Evolutionary conservation across 2,888 invertebrate species (phyloP).

Genomic region (Gymnosoma rotundatum): DNA sequence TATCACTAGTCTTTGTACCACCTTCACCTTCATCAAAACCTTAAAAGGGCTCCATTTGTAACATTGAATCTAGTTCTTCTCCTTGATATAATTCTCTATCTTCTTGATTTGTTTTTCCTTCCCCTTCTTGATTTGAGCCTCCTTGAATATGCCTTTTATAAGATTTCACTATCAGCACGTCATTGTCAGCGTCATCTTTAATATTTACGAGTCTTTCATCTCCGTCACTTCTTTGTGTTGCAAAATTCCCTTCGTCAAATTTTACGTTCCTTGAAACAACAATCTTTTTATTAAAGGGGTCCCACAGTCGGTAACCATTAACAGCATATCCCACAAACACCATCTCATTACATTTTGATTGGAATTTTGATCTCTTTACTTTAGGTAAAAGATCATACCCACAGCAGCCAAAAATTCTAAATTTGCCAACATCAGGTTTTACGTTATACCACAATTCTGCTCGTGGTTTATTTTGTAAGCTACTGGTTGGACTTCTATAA

Average conservation of each 20-base stretch:
- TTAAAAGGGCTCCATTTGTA: too few species aligned
- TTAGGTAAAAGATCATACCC: slow-evolving; percentile 65
- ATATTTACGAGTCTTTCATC: background rate
- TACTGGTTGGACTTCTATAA: slow-evolving; percentile 8
- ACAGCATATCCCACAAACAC: background rate
- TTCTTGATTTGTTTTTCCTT: background rate
- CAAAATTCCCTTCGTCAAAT: too few species aligned
- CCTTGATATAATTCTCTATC: background rate
- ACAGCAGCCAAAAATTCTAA: slow-evolving; percentile 69
- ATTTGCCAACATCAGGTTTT: slow-evolving; percentile 57
- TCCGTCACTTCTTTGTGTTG: background rate
- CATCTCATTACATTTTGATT: slow-evolving; percentile 13
- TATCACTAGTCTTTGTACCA: too few species aligned
- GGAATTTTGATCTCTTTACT: slow-evolving; percentile 14
- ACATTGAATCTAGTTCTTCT: too few species aligned
- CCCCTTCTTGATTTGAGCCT: background rate
- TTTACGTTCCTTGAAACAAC: background rate
- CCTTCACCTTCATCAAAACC: too few species aligned
- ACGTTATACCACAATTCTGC: slow-evolving; percentile 62
- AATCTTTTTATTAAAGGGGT: slow-evolving; percentile 1
- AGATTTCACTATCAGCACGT: background rate
- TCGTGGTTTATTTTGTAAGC: slow-evolving; percentile 17
- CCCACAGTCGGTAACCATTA: background rate
- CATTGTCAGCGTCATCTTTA: background rate
- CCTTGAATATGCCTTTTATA: background rate